Base-by-base conservation (phyloP, 2,113 vertebrate genomes). In the Percina caprodes region DNA sequence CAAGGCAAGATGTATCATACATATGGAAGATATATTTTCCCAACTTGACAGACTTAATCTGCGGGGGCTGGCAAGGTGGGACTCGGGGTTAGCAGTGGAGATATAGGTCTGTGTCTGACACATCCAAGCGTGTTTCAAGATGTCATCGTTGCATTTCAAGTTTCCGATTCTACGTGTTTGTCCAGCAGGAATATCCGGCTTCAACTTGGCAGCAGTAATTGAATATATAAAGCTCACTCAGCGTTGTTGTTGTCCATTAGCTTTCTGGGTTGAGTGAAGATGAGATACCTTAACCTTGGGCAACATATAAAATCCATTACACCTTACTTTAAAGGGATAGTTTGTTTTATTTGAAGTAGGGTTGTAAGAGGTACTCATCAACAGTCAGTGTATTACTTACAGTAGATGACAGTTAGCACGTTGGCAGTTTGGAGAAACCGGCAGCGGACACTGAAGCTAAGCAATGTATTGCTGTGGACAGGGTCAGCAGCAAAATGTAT, bases 1-100 rank as follows among this genome's bases (percentile, higher is more conserved):
- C 80, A 84, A 52, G 56, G 55, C 71, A 52, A 69, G 70, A 63
- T 72, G 75, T 70, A 52, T 77, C 67, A 71, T 82, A 75, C 70
- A 73, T 80, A 83, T 76, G 78, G 52, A 86, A 5, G 21, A 72
- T 58, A 14, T 48, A 26, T 70, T 62, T 56, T 75, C 33, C 60
- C 67, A 58, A 54, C 16, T 55, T 71, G 82, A 63, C 72, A 79
- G 74, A 39, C 39, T 42, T 55, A 49, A 65, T 33, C 18, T 33
- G 55, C 46, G n/a, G 48, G 55, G 30, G 42, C 46, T 35, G 60
- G 18, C 13, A 21, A 39, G 51, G 56, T 75, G 83, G 59, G 69
- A 77, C 14, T 59, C 30, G 14, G 73, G 73, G 74, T 61, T 70
- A 79, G 59, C 12, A 24, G 46, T 18, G 65, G 19, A 60, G 58